Base-by-base conservation (phyloP, 2,797 vertebrate species). In the Simalia tracyae region DNA sequence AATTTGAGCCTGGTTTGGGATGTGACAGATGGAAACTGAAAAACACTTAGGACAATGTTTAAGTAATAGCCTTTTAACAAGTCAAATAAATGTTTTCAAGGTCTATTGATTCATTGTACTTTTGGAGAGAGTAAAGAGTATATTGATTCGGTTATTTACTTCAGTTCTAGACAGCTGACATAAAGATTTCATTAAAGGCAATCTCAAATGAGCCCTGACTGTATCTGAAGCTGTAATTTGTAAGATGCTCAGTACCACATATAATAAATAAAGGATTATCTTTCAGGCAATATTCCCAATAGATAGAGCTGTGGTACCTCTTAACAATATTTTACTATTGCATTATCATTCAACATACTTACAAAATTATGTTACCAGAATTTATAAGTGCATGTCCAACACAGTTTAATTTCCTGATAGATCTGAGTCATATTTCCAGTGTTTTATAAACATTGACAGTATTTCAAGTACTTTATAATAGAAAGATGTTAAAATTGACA, bases 31-130 rank as follows among this genome's bases (percentile, higher is more conserved):
- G 76, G 66, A 95, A 96, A 95, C 89, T 87, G 88, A 87, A 93
- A 66, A 90, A 92, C 92, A 94, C 95, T 46, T 81, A 92, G 36
- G 91, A 94, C 90, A 93, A 92, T 93, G 86, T 92, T 93, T 84
- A 94, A 91, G 61, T 95, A 96, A 96, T 96, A 95, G 93, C 91
- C 93, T 87, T 89, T 95, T 93, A 96, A 89, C 84, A 95, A 95
- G 90, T 93, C 90, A 60, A 93, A 96, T 95, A 96, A 96, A 96
- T 96, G 96, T 96, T 96, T 95, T 64, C 94, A 93, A 95, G 94
- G 90, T 57, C 9, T 91, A 93, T 94, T 97, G 95, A 96, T 96
- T 95, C 93, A 94, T 93, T 84, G 93, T 92, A 90, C 85, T 42
- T 94, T 89, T 91, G 88, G 88, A 54, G 93, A 95, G 91, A 92